phyloP scores from a whole-genome alignment of 2,113 vertebrate species.

The Camelus bactrianus region DNA sequence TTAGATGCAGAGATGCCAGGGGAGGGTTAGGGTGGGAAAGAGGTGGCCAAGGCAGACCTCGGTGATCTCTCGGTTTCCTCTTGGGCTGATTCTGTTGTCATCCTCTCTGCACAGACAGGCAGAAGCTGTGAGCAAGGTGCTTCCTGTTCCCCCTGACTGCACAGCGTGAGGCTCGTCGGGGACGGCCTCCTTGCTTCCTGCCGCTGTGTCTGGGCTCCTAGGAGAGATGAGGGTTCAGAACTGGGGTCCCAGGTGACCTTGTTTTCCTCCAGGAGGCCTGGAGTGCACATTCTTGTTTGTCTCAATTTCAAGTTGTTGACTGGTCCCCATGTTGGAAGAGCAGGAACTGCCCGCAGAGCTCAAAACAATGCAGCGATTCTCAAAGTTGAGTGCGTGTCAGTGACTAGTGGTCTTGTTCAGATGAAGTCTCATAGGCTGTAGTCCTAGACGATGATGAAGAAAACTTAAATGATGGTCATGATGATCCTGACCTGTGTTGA shows the following conservation, averaged over 20 bases:
- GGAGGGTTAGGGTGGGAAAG: neutral
- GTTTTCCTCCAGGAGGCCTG: neutral
- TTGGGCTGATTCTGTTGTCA: neutral
- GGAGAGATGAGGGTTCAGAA: neutral
- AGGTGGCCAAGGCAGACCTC: neutral
- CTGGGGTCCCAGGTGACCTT: neutral
- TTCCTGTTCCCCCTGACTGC: conserved; percentile 8
- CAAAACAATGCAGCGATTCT: neutral
- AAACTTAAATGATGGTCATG: neutral
- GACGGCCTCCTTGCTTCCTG: conserved; percentile 18
- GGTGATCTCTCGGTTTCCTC: neutral
- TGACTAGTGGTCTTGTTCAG: neutral
- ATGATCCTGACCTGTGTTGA: neutral
- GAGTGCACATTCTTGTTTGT: neutral
- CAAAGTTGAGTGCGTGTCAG: neutral
- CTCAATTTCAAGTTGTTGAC: neutral
- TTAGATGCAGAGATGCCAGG: neutral
- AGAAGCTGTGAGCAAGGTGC: conserved; percentile 3
- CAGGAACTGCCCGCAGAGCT: neutral
- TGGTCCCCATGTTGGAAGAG: neutral
- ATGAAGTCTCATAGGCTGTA: neutral
- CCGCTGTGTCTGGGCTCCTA: neutral
- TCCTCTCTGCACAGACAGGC: neutral
- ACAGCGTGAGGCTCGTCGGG: neutral
- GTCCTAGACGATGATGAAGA: neutral